Base-by-base conservation (phyloP, 2,888 invertebrate genomes). In the Folsomia candida region DNA sequence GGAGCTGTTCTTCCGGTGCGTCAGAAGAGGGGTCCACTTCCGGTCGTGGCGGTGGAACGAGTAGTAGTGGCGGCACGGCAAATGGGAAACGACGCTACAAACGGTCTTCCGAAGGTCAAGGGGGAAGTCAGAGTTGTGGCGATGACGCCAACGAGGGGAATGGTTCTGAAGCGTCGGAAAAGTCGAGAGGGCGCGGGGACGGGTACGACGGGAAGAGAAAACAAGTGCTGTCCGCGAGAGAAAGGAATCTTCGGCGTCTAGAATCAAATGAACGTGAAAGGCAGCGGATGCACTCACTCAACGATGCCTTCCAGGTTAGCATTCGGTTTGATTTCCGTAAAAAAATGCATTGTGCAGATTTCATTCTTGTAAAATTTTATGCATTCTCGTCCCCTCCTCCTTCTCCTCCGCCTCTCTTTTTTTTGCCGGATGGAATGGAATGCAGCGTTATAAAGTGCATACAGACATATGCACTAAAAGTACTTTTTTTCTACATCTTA, bases 231-330 rank as follows among this genome's bases (percentile, higher is more conserved):
- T 91, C 91, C 71, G 92, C 93, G 1, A 87, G 93, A 69, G 94
- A 94, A 82, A 86, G 94, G 75, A 94, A 94, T 84, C 85, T 92
- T 72, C 87, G 94, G 64, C 87, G 94, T 70, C 86, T 94, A 66
- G 94, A 94, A 84, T 93, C 93, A 83, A 94, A 94, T 83, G 94
- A 94, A 83, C 86, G 94, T 67, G 94, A 94, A 84, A 86, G 94
- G 70, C 92, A 93, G 90, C 86, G 94, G 80, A 94, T 94, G 94
- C 94, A 94, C 83, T 91, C 91, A 67, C 87, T 94, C 70, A 94
- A 94, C 83, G 91, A 93, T 82, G 94, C 94, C 20, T 94, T 94
- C 83, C 91, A 93, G 87, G 92, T 91, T 82, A 82, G 83, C 76
- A 18, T 28, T 1, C n/a, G n/a, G n/a, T n/a, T n/a, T n/a, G n/a